Conservation (phyloP, 1,140 invertebrate genomes). For the Drosophila azteca region DNA sequence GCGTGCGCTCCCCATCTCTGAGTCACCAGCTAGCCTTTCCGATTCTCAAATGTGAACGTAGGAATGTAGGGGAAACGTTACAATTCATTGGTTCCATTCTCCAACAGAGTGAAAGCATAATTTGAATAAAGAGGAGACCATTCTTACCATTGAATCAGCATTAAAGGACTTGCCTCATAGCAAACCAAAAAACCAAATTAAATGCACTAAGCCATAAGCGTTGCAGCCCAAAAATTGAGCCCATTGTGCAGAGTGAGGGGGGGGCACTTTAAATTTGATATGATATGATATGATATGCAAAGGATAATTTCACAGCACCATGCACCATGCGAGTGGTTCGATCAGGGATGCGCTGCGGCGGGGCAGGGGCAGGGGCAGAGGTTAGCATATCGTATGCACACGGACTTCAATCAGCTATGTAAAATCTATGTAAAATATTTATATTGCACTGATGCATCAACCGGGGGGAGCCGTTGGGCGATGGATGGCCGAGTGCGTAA, state of each 20-base stretch:
- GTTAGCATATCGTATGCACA: slow-evolving; percentile 60
- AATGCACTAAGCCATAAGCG: no score
- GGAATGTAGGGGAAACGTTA: no score
- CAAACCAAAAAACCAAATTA: background rate
- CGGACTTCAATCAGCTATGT: slow-evolving; percentile 79
- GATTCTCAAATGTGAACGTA: no score
- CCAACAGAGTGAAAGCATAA: no score
- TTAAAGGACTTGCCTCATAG: background rate
- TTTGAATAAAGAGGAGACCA: background rate
- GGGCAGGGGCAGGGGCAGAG: background rate
- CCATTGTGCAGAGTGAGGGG: slow-evolving; percentile 12
- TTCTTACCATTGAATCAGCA: no score
- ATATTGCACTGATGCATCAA: slow-evolving; percentile 73
- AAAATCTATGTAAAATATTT: slow-evolving; percentile 82
- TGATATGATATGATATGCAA: slow-evolving; percentile 59
- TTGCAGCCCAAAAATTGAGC: background rate
- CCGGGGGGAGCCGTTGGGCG: slow-evolving; percentile 25
- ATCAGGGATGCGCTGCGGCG: slow-evolving; percentile 1
- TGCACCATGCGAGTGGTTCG: slow-evolving; percentile 7
- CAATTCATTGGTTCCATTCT: no score
- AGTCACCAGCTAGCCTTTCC: no score
- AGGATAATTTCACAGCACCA: slow-evolving; percentile 62
- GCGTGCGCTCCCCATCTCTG: no score
- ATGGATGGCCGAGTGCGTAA: slow-evolving; percentile 42
- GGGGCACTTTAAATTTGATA: slow-evolving; percentile 66